Percentiles rank a stretch among this genome's conserved stretches.
Evolutionary conservation across 2,113 vertebrate genomes (phyloP).

Genomic region (Hemiscyllium ocellatum): DNA sequence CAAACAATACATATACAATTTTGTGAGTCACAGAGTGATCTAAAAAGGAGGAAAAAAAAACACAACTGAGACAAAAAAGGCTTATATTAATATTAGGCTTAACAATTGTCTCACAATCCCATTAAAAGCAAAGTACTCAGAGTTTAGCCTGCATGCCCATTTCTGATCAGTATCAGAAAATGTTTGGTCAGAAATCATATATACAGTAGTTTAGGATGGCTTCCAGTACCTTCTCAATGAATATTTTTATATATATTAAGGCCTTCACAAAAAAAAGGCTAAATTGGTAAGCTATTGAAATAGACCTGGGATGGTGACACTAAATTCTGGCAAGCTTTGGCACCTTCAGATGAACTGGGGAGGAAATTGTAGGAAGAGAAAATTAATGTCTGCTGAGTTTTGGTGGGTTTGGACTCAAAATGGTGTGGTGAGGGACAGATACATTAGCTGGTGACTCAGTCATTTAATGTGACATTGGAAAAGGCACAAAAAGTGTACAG

Average conservation of each 20-base stretch:
- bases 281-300: background rate
- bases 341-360: background rate
- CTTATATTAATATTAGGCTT: background rate
- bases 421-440: background rate
- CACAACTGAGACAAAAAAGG: background rate
- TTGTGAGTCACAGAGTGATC: background rate
- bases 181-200: background rate
- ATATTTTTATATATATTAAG: background rate
- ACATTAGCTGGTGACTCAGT: background rate
- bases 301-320: background rate
- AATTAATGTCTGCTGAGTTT: background rate
- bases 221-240: background rate
- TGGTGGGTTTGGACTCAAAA: background rate
- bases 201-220: background rate
- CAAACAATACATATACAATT: background rate
- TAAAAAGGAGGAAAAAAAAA: background rate
- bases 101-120: background rate
- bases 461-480: background rate
- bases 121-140: background rate
- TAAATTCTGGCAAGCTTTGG: background rate
- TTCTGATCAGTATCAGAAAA: background rate
- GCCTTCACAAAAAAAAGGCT: background rate
- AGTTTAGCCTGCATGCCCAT: background rate
- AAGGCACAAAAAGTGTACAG: background rate
- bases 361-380: background rate